phyloP scores from a whole-genome alignment of 2,113 vertebrate species.

The Hylia prasina region DNA sequence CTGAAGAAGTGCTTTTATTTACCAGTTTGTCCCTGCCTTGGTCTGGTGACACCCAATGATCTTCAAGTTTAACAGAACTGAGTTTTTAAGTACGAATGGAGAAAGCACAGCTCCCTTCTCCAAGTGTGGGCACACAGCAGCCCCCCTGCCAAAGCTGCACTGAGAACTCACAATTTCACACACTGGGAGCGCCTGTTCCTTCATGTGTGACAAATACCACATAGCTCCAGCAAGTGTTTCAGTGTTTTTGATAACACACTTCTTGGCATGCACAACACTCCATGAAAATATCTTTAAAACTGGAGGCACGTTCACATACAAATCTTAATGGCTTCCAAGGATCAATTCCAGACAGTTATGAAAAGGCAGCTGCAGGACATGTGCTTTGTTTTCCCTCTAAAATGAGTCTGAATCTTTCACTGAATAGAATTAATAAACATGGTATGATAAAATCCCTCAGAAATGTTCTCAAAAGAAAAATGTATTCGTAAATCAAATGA shows the following conservation, averaged over 20 bases:
- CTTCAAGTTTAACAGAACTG: background rate
- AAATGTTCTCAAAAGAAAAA: background rate
- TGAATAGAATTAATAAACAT: background rate
- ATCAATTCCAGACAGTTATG: background rate
- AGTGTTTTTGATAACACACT: background rate
- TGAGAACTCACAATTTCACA: background rate
- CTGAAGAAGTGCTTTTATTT: background rate
- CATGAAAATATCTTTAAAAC: background rate
- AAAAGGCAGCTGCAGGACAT: background rate
- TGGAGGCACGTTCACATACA: background rate
- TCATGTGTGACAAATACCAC: background rate
- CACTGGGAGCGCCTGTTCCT: accelerated
- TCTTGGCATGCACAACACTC: background rate
- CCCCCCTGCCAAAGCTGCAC: background rate
- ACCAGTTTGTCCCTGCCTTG: background rate
- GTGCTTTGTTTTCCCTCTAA: background rate
- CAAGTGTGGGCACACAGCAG: background rate
- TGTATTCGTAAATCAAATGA: background rate
- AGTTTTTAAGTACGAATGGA: background rate
- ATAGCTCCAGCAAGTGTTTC: background rate
- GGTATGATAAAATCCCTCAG: background rate
- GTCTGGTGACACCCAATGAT: background rate
- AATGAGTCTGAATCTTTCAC: background rate
- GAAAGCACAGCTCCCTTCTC: background rate
- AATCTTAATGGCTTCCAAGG: background rate